Evolutionary conservation across 2,113 vertebrate genomes (phyloP).

Genomic region (Castor canadensis): DNA sequence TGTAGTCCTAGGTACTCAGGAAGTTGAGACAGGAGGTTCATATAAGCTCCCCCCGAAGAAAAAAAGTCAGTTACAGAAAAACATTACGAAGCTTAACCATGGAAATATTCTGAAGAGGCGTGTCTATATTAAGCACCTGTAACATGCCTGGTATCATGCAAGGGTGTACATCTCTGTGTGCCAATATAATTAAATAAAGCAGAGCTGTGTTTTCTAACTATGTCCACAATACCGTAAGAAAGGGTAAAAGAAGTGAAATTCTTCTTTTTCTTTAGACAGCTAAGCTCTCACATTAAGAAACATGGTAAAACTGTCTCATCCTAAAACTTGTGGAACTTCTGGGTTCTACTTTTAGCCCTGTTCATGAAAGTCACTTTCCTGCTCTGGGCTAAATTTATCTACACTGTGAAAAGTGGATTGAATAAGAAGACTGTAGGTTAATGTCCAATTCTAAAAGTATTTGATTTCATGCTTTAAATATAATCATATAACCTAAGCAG

Average conservation of each 20-base stretch:
- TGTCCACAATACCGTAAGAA: neutral
- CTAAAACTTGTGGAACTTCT: neutral
- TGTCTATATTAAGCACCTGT: neutral
- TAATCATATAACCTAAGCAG: neutral
- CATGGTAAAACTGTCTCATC: neutral
- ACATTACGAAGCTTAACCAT: neutral
- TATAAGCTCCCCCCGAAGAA: neutral
- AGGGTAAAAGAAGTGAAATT: neutral
- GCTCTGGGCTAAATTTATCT: neutral
- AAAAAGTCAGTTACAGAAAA: neutral
- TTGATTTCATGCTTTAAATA: conserved; percentile 23
- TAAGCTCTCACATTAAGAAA: neutral
- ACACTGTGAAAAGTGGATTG: neutral
- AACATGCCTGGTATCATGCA: neutral
- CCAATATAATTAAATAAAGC: neutral
- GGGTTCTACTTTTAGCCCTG: neutral
- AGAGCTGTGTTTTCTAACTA: neutral
- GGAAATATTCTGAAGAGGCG: neutral
- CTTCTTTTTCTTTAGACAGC: neutral
- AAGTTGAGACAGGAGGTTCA: neutral
- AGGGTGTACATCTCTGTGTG: neutral
- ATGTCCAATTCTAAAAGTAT: neutral
- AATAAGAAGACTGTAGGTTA: neutral
- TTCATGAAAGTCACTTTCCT: neutral
- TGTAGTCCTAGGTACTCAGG: neutral